Evolutionary conservation across 30 jellyfish, hydroid and myxozoan genomes (phyloP), one percentile per base, ranked within the genome.

Genomic region (Haliclystus octoradiatus): DNA sequence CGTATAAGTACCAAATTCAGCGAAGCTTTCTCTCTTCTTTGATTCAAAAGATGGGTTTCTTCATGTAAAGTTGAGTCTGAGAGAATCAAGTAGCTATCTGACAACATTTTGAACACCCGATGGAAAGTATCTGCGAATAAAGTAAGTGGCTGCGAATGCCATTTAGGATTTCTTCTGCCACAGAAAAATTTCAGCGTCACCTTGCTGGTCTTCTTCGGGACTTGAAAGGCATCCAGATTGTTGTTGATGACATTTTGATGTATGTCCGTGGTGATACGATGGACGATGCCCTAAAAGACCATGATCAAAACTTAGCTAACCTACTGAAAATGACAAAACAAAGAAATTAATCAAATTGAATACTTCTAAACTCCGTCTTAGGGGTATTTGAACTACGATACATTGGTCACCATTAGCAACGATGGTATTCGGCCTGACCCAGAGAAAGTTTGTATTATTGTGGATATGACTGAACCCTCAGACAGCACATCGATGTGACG

Each of bases 351-450:
- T 74, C 34, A 76, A 51, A 75, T 77, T 76, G 3, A 68, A 78
- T 33, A 27, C 34, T 22, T 57, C 52, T 7, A 78, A 78, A 65
- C 15, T 73, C 47, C 40, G 46, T 23, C 49, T 68, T 31, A n/a
- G 62, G 74, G 49, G 72, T 40, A 50, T 34, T 72, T 50, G 92
- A 78, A 67, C 33, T 78, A 34, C 60, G 33, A 49, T 69, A 27
- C 64, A 26, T 69, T 47, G 92, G 92, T 27, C 92, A 77, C 52
- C 71, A 77, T 69, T 47, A 31, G 52, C 15, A 64, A 51, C 29
- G 77, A 77, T 46, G 92, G 92, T 60, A 67, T 77, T 50, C 34
- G 49, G n/a, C 83, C 82, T 26, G 83, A 77, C 49, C 92, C 82
- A 33, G 23, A 31, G 77, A 69, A 69, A 69, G 49, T 77, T 40